Conservation (phyloP, 2,113 vertebrate genomes). For the Eleginops maclovinus region DNA sequence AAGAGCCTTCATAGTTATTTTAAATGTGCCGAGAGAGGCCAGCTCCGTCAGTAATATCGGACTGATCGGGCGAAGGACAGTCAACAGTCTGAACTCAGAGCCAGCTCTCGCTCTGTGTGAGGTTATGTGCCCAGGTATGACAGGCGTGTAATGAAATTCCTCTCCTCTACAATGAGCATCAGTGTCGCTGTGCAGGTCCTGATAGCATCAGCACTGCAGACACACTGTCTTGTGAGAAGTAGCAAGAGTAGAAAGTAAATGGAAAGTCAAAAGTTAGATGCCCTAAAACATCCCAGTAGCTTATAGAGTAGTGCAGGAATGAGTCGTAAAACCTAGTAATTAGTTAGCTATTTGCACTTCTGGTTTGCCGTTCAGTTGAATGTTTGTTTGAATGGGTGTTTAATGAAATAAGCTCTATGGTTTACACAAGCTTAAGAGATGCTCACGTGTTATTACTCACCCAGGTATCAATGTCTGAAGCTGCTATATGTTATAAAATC, state of each 20-base stretch:
- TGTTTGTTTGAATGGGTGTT: no score
- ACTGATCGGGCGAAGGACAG: conserved; percentile 40
- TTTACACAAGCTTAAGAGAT: no score
- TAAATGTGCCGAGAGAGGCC: conserved; percentile 22
- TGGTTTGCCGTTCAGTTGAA: no score
- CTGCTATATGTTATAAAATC: no score
- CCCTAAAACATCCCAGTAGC: no score
- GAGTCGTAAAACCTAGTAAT: no score
- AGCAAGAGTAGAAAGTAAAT: background rate
- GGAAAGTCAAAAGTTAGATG: conserved; percentile 1
- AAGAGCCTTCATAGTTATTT: conserved; percentile 21
- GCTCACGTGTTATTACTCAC: no score
- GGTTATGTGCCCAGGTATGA: conserved; percentile 47
- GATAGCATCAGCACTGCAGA: conserved; percentile 28
- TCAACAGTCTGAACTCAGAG: conserved; percentile 31
- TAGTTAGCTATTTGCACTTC: no score
- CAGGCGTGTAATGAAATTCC: conserved; percentile 63
- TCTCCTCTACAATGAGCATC: conserved; percentile 30
- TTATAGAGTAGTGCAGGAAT: background rate
- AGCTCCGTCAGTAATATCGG: conserved; percentile 29
- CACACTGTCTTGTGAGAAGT: conserved; percentile 19
- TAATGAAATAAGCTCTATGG: no score
- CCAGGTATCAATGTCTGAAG: no score
- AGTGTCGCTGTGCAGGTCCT: conserved; percentile 25
- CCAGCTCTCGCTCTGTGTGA: conserved; percentile 2